Base-by-base conservation (phyloP, 2,888 invertebrate species). In the Agrotis exclamationis region DNA sequence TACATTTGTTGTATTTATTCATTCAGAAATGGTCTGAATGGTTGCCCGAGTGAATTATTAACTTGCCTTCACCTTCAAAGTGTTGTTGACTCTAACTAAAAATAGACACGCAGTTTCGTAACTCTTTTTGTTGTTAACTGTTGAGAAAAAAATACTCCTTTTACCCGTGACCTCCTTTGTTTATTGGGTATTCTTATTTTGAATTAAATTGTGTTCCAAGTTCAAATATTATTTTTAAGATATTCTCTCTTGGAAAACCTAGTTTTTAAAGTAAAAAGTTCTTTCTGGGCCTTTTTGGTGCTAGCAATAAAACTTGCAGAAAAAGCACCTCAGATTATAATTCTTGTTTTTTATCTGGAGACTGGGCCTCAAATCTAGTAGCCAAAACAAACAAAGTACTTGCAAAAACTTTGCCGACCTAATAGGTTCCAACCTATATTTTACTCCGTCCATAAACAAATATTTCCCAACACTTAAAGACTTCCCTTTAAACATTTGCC, bases 11-110 rank as follows among this genome's bases (percentile, higher is more conserved):
- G n/a, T n/a, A 54, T 80, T 66, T 74, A 74, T 66, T 75, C 74
- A 78, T 82, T 80, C 79, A 72, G 5, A 64, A 71, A 64, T 70
- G 65, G 63, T 60, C 62, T 75, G 76, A 82, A 82, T 83, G 68
- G 50, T 39, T 53, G 51, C 57, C 22, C 58, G 68, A 74, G 60
- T 80, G 68, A 80, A 74, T 78, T 74, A 79, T 75, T 62, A 54
- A 63, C 76, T 74, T 72, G 68, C 50, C 53, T 66, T 68, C 74
- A 79, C 77, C 77, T 82, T 73, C 73, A n/a, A 56, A 39, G 28
- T 71, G 79, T 71, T 71, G 48, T 76, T 82, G 83, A 82, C 82
- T 73, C 58, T 62, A 47, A 62, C 63, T 77, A 73, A 68, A 70
- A 76, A 79, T 79, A 79, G 80, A 28, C 22, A 39, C 67, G 20